Base-by-base conservation (phyloP, 2,888 invertebrate species). In the Drosophila nigricruria region DNA sequence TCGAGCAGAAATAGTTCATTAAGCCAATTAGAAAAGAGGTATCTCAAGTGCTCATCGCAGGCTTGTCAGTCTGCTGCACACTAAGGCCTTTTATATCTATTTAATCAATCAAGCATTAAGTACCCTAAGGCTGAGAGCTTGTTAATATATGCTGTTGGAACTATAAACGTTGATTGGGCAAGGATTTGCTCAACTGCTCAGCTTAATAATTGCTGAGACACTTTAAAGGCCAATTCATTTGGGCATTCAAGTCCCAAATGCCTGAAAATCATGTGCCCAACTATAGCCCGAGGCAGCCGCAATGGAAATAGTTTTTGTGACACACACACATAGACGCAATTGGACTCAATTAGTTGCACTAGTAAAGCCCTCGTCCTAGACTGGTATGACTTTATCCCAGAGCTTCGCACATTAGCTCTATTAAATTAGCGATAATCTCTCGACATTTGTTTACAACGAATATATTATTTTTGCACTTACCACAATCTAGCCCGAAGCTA, bases 381-480 rank as follows among this genome's bases (percentile, higher is more conserved):
- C 4, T 10, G 49, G 34, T 34, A 34, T 38, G 14, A 57, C n/a
- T 49, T 43, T 16, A 34, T n/a, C 25, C n/a, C 12, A 18, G 18
- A 8, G 10, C 16, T 27, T 38, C 18, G 8, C 53, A 53, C 38
- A 36, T 36, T 3, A 65, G 58, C 53, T 60, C 52, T 68, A 73
- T 79, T 67, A 73, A 79, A 79, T 79, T 75, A 79, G 72, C 72
- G 70, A 64, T 79, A 73, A 79, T 79, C 75, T 73, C 9, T 59
- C 72, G 73, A n/a, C n/a, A 81, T 88, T 87, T 88, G 83, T 77
- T 74, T 69, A 62, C 64, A 61, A 62, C 56, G 71, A 72, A 82
- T 88, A 88, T 81, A 86, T 87, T 84, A 88, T 78, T 86, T 84
- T 74, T 73, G 74, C 81, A 70, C 74, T 66, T 60, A 18, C 49